Percentiles rank a stretch among this genome's conserved stretches.
These are phyloP conservation scores for Vicugna pacos DNA, from an alignment of 2,113 vertebrate species.

Conservation along the genomic window DNA sequence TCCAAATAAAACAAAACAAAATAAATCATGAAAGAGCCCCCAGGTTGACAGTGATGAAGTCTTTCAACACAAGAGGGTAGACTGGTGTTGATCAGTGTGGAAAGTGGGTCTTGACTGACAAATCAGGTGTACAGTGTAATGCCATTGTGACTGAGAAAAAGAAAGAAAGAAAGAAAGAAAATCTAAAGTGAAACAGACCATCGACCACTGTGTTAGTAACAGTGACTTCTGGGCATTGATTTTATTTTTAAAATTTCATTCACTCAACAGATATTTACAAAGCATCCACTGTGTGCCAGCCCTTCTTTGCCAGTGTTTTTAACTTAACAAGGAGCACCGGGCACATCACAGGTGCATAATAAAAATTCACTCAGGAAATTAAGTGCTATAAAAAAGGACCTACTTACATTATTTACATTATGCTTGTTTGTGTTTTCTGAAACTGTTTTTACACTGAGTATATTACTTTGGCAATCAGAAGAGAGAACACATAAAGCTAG, in stretches of 20 bases:
- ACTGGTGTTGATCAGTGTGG: neutral
- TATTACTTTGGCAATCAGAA: neutral
- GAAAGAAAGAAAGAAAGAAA: neutral
- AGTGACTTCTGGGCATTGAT: neutral
- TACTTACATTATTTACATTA: neutral
- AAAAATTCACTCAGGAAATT: neutral
- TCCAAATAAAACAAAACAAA: too few relatives aligned
- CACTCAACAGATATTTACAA: neutral
- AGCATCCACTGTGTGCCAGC: neutral
- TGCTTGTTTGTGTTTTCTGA: neutral
- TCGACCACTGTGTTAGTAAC: neutral
- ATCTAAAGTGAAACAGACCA: neutral
- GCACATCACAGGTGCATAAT: neutral
- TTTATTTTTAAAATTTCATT: constrained; percentile 42
- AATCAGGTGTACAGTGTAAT: neutral
- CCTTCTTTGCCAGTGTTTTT: neutral
- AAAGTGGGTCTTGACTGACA: neutral
- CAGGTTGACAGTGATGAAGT: neutral
- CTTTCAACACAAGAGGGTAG: neutral
- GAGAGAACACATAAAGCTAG: neutral
- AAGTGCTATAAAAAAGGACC: neutral
- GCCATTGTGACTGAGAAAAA: neutral
- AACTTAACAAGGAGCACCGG: neutral
- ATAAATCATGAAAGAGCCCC: neutral
- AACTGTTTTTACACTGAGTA: neutral